Percentiles rank a stretch among this genome's conserved stretches.
Conservation (phyloP, 1,140 invertebrate genomes). For the Drosophila rufa region DNA sequence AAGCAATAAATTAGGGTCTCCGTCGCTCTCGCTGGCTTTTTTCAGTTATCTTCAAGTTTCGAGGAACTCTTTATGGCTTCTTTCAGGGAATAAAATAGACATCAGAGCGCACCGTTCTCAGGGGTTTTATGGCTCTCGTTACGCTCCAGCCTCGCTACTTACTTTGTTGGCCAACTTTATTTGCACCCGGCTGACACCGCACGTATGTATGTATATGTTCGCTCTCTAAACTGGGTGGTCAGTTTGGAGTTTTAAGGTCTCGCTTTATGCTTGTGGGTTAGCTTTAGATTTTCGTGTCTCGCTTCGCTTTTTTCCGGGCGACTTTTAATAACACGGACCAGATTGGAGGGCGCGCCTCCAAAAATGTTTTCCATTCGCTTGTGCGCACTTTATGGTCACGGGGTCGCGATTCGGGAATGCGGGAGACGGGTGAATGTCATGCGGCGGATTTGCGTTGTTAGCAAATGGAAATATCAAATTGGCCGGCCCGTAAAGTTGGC, state of each 20-base stretch:
- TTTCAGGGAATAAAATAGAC: constrained; percentile 27
- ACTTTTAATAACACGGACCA: constrained; percentile 58
- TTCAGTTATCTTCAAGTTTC: constrained; percentile 21
- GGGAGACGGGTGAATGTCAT: constrained; percentile 29
- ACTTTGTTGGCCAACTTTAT: constrained; percentile 66
- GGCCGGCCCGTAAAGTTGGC: constrained; percentile 16
- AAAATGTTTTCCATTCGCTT: constrained; percentile 48
- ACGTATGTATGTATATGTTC: constrained; percentile 41
- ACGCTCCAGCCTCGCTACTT: constrained; percentile 50
- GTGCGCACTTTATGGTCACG: constrained; percentile 67
- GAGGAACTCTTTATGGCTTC: constrained; percentile 32
- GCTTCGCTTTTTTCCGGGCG: constrained; percentile 11
- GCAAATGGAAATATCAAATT: constrained; percentile 52
- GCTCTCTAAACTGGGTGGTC: constrained; percentile 54
- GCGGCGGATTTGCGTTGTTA: constrained; percentile 51
- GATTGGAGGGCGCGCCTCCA: constrained; percentile 34
- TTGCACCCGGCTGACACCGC: constrained; percentile 60
- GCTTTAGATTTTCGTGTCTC: constrained; percentile 25
- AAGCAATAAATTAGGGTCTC: constrained; percentile 34
- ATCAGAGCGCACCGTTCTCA: constrained; percentile 14
- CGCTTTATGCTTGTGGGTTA: constrained; percentile 63
- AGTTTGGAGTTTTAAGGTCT: constrained; percentile 62
- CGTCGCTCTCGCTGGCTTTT: not conserved
- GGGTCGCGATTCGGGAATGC: constrained; percentile 11
- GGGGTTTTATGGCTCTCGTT: constrained; percentile 57